Evolutionary conservation across 2,797 vertebrate genomes (phyloP).

Genomic region (Gephyroberyx darwinii): DNA sequence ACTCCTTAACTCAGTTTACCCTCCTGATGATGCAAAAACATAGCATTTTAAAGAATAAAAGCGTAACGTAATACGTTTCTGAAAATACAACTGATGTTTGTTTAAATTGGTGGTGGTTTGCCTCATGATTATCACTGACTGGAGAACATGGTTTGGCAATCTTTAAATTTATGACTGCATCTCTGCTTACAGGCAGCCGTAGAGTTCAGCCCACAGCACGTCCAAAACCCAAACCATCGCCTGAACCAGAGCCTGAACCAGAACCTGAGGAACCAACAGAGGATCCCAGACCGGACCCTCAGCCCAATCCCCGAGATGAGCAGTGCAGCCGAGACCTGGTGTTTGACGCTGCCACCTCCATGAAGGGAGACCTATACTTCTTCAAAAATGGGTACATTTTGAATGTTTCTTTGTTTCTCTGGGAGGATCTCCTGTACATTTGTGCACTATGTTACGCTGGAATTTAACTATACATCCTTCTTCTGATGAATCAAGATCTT

Average conservation of each 20-base stretch:
- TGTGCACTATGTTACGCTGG: too few relatives aligned
- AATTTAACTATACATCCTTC: neutral
- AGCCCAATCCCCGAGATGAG: slow-evolving; percentile 57
- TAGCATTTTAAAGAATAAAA: too few relatives aligned
- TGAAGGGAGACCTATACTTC: slow-evolving; percentile 67
- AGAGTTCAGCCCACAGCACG: slow-evolving; percentile 47
- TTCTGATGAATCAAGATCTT: neutral
- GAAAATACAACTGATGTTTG: too few relatives aligned
- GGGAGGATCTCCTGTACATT: neutral
- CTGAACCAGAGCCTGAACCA: slow-evolving; percentile 61
- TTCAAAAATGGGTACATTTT: slow-evolving; percentile 70
- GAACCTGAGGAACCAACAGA: slow-evolving; percentile 70
- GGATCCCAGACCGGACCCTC: slow-evolving; percentile 42
- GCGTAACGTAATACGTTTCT: too few relatives aligned
- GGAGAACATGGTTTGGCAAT: too few relatives aligned
- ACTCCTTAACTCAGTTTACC: too few relatives aligned
- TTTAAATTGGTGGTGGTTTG: too few relatives aligned
- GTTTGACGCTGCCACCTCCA: slow-evolving; percentile 69
- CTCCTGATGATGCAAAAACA: too few relatives aligned
- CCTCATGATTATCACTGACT: too few relatives aligned
- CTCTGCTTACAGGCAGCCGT: slow-evolving; percentile 66
- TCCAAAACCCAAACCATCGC: slow-evolving; percentile 56
- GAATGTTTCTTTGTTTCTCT: neutral
- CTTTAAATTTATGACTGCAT: neutral
- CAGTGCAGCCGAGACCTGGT: slow-evolving; percentile 59